Base-by-base conservation (phyloP, 2,888 invertebrate genomes). In the Diaphora mendica region DNA sequence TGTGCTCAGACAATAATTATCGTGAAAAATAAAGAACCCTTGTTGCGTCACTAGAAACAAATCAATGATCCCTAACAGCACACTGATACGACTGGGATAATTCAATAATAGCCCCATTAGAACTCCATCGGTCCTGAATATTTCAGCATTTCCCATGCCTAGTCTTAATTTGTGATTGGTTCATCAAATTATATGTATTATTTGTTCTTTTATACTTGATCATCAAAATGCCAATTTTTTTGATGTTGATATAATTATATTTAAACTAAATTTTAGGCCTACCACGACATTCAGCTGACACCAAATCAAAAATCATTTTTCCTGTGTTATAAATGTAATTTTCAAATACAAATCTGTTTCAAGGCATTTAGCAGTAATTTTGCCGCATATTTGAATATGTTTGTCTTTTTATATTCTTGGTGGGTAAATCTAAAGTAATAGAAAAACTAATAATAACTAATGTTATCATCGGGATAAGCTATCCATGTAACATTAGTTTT, bases 1-100 rank as follows among this genome's bases (percentile, higher is more conserved):
- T 59, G 26, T 59, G 59, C 13, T 59, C 59, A 26, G 59, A 59
- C 59, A 59, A 59, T 59, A 59, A 59, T 59, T 59, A 26, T n/a
- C 26, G 26, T 13, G n/a, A 26, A 13, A 59, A 26, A 26, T 9
- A 59, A n/a, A 59, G 59, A 59, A 26, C 59, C n/a, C 11, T n/a
- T 55, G 11, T 55, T 55, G n/a, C 7, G 20, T 23, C 7, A 9
- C 51, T 51, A 9, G 8, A 8, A 55, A 51, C 7, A 20, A 20
- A 23, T 23, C 51, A 20, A 0, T 7, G 8, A 9, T n/a, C 0
- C n/a, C 23, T 9, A n/a, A 55, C 9, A n/a, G 23, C 51, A 1
- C 1, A 51, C 55, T n/a, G n/a, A n/a, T 55, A 55, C n/a, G n/a
- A n/a, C 5, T 55, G 1, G 23, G 55, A n/a, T n/a, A 55, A 55